Conservation (phyloP, 2,797 vertebrate genomes). For the Pangasius sanitwongsei region DNA sequence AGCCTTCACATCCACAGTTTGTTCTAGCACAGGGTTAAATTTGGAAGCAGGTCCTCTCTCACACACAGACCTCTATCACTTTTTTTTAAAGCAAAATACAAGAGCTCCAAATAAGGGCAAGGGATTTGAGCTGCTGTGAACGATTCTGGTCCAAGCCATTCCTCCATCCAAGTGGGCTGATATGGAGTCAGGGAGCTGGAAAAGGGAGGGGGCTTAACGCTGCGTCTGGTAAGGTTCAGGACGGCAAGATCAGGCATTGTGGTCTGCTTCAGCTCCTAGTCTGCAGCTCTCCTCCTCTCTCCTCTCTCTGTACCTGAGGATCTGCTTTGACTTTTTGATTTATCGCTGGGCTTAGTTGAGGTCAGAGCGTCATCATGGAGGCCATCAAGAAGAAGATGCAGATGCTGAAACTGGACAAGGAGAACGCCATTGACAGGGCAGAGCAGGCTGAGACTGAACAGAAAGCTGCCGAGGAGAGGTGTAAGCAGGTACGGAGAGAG, state of each 20-base stretch:
- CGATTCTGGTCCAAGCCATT: slow-evolving; percentile 53
- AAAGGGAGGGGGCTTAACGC: slow-evolving; percentile 32
- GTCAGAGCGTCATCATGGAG: slow-evolving; percentile 79
- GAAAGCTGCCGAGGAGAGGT: slow-evolving; percentile 91
- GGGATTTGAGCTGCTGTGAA: slow-evolving; percentile 35
- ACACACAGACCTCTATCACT: slow-evolving; percentile 38
- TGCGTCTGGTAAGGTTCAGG: slow-evolving; percentile 24
- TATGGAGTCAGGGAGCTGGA: slow-evolving; percentile 34
- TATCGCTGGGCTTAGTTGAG: background rate
- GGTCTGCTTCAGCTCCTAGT: slow-evolving; percentile 32
- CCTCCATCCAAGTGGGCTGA: slow-evolving; percentile 57
- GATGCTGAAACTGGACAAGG: slow-evolving; percentile 95
- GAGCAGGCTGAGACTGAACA: slow-evolving; percentile 93
- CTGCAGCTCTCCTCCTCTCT: slow-evolving; percentile 31
- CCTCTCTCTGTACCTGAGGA: slow-evolving; percentile 6
- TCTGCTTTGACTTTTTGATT: slow-evolving; percentile 4
- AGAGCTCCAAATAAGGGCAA: slow-evolving; percentile 60
- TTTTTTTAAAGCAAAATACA: slow-evolving; percentile 51
- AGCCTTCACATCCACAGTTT: slow-evolving; percentile 39
- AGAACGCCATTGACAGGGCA: slow-evolving; percentile 91
- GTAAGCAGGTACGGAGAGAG: slow-evolving; percentile 82
- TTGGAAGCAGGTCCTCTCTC: slow-evolving; percentile 17
- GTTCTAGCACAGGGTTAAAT: slow-evolving; percentile 43
- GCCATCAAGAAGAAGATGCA: slow-evolving; percentile 99
- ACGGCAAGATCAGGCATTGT: slow-evolving; percentile 36